Conservation (phyloP, 2,888 invertebrate species). For the Aelia acuminata region DNA sequence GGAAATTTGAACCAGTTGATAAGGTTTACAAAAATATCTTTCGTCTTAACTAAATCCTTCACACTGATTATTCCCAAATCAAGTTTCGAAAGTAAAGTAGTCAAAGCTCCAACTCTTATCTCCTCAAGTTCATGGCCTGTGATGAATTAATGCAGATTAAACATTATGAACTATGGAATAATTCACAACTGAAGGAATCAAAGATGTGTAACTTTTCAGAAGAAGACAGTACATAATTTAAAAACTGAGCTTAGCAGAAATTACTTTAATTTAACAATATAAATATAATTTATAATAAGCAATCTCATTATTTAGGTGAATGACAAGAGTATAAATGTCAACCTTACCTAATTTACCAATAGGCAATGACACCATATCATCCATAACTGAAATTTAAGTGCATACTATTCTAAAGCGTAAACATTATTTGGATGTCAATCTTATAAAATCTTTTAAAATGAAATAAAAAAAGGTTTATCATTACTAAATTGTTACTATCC, state of each 20-base stretch:
- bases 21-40: conserved; percentile 74
- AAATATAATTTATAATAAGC: not conserved
- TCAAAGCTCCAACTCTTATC: conserved; percentile 74
- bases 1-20: conserved; percentile 77
- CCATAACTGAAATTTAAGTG: conserved; percentile 6
- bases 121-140: conserved; percentile 75
- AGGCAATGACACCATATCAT: not conserved
- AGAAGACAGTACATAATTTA: too few relatives aligned
- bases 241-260: not conserved
- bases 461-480: too few relatives aligned
- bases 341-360: conserved; percentile 27
- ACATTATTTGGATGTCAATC: too few relatives aligned
- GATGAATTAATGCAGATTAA: not conserved
- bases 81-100: conserved; percentile 75
- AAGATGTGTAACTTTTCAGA: not conserved
- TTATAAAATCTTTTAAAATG: too few relatives aligned
- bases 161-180: not conserved
- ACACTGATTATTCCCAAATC: conserved; percentile 76
- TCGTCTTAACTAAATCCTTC: conserved; percentile 74
- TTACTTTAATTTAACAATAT: not conserved
- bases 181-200: not conserved
- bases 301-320: not conserved
- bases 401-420: too few relatives aligned
- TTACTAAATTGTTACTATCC: not conserved
- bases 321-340: not conserved